Evolutionary conservation across 1,140 invertebrate species (phyloP).

Genomic region (Oedothorax gibbosus): DNA sequence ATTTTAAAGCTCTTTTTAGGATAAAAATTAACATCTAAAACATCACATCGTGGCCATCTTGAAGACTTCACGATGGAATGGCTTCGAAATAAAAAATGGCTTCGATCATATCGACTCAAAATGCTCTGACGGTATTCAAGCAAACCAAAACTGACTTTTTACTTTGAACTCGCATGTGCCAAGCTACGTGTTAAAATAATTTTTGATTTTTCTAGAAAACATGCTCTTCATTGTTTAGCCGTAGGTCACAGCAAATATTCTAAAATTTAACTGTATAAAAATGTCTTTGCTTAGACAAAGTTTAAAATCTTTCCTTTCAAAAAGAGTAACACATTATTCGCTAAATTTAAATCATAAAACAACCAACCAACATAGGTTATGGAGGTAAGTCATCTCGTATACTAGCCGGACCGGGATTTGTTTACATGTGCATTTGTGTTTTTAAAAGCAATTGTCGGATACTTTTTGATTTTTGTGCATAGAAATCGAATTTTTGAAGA

Average conservation of each 20-base stretch:
- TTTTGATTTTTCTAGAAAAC: conserved; percentile 1
- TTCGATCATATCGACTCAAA: no score
- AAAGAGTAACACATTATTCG: conserved; percentile 10
- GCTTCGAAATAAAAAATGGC: no score
- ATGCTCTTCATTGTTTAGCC: conserved; percentile 23
- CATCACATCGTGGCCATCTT: no score
- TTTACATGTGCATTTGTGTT: background rate
- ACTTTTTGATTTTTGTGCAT: background rate
- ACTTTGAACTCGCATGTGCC: no score
- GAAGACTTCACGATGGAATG: no score
- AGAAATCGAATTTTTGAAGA: background rate
- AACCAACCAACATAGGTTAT: background rate
- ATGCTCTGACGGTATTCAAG: no score
- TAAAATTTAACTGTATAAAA: background rate
- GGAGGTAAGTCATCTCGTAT: conserved; percentile 1
- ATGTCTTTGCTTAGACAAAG: conserved; percentile 31
- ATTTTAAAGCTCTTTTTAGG: no score
- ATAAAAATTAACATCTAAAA: no score
- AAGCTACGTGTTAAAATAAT: background rate
- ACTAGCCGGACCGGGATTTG: background rate
- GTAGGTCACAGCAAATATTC: conserved; percentile 15
- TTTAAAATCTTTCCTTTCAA: background rate
- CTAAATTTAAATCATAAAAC: background rate
- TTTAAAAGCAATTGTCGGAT: background rate
- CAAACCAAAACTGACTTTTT: no score